phyloP scores from a whole-genome alignment of 2,888 invertebrate species.

The Melitaea athalia region DNA sequence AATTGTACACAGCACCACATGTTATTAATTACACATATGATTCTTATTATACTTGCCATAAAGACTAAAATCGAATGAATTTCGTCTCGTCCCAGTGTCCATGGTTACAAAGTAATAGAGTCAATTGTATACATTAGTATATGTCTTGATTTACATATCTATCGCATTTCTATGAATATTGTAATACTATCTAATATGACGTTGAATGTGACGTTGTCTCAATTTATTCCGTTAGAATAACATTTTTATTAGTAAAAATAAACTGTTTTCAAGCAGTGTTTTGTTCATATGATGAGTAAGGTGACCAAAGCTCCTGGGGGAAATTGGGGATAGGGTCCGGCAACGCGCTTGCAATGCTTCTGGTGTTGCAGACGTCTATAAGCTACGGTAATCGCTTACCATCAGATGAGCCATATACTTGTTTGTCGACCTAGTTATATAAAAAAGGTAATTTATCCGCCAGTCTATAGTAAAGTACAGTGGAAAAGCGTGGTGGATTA shows the following conservation, averaged over 20 bases:
- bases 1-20: neutral
- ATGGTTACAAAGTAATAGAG: conserved; percentile 13
- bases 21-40: conserved; percentile 1
- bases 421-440: too few relatives aligned
- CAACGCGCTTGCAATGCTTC: too few relatives aligned
- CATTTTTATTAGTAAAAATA: neutral
- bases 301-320: too few relatives aligned
- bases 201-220: conserved; percentile 8
- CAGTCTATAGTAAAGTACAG: too few relatives aligned
- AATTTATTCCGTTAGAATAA: neutral
- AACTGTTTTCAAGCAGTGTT: too few relatives aligned
- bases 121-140: conserved; percentile 16
- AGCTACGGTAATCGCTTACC: neutral
- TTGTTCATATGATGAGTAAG: too few relatives aligned
- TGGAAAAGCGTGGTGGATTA: neutral
- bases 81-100: neutral
- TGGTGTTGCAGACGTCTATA: too few relatives aligned
- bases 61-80: neutral
- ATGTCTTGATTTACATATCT: conserved; percentile 26
- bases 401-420: too few relatives aligned
- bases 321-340: too few relatives aligned
- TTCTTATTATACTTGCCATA: neutral
- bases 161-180: conserved; percentile 25
- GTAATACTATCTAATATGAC: conserved; percentile 14
- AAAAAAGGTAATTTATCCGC: too few relatives aligned